phyloP scores from a whole-genome alignment of 1,140 invertebrate genomes.

The Parapsyche elsis region DNA sequence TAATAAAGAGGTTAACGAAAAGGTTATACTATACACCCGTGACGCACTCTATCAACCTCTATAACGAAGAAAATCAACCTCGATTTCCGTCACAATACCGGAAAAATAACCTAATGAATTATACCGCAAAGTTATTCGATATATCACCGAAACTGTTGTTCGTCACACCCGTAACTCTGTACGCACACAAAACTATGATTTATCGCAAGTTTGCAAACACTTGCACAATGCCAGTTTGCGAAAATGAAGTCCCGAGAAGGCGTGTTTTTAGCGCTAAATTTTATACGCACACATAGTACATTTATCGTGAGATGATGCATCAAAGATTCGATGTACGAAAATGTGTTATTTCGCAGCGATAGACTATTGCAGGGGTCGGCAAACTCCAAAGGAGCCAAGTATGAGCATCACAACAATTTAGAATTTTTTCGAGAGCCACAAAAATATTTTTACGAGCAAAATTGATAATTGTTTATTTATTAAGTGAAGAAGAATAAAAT shows the following conservation, averaged over 20 bases:
- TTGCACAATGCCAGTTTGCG: slow-evolving; percentile 1
- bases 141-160: no score
- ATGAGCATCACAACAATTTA: no score
- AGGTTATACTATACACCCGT: neutral
- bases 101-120: slow-evolving; percentile 21
- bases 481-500: no score
- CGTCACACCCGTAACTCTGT: no score
- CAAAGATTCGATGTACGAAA: neutral
- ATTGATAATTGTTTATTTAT: no score
- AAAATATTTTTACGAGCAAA: no score
- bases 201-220: slow-evolving; percentile 6
- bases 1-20: slow-evolving; percentile 20
- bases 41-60: no score
- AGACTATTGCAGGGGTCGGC: no score
- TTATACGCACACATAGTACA: no score
- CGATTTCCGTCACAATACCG: slow-evolving; percentile 26
- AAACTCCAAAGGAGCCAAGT: no score
- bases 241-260: neutral
- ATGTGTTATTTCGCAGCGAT: no score
- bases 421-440: no score
- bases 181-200: neutral
- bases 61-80: neutral
- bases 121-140: neutral
- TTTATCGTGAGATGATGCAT: neutral
- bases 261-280: neutral